Percentiles rank a stretch among this genome's conserved stretches.
Conservation (phyloP, 64 coral and sea anemone genomes). For the Acropora tenuis region DNA sequence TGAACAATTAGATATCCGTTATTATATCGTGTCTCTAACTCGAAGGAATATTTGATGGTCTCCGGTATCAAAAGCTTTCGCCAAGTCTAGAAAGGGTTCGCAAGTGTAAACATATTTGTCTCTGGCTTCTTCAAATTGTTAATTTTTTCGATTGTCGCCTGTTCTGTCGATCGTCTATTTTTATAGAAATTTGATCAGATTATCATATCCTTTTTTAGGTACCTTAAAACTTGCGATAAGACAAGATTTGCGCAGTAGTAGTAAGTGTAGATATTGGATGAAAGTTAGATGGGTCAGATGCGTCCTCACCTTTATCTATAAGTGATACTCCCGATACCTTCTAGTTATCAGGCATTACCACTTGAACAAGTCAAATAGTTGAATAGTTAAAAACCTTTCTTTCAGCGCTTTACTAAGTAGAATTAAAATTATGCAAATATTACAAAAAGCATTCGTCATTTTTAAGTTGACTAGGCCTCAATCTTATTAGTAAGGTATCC, state of each 20-base stretch:
- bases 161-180: constrained; percentile 17
- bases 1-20: constrained; percentile 27
- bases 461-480: no score
- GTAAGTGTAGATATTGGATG: constrained; percentile 42
- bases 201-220: constrained; percentile 17
- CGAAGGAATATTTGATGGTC: constrained; percentile 27
- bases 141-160: constrained; percentile 36
- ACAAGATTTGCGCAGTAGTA: constrained; percentile 52
- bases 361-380: background rate
- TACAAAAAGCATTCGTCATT: no score
- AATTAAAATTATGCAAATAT: no score
- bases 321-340: background rate
- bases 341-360: constrained; percentile 17
- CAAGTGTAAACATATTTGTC: constrained; percentile 34
- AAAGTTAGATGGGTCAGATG: constrained; percentile 21
- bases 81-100: constrained; percentile 8
- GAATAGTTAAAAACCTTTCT: no score
- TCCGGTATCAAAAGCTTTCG: constrained; percentile 47
- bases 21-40: constrained; percentile 28
- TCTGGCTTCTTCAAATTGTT: constrained; percentile 30
- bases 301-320: background rate
- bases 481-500: no score
- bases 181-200: background rate
- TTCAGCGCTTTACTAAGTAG: no score
- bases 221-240: constrained; percentile 29